These are phyloP conservation scores for Sinosuthora webbiana DNA, from an alignment of 2,113 vertebrate genomes.

Conservation along the genomic window DNA sequence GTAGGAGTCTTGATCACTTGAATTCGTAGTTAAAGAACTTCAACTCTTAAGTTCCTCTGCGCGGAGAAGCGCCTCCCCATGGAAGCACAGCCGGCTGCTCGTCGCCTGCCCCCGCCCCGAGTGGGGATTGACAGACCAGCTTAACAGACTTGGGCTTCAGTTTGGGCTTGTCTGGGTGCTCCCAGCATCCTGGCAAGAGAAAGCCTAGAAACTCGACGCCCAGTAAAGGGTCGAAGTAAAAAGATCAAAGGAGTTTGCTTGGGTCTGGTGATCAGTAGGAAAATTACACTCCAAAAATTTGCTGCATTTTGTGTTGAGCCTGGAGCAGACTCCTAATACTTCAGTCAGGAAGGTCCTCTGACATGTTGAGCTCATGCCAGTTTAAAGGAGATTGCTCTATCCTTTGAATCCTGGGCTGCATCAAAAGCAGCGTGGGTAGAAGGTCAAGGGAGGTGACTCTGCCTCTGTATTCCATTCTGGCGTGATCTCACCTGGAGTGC, in stretches of 20 bases:
- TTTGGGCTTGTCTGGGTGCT: accelerated
- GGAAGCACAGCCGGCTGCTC: not conserved
- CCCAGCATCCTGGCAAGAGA: not conserved
- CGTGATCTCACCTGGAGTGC: not conserved
- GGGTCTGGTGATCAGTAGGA: not conserved
- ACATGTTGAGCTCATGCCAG: accelerated
- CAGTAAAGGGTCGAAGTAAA: not conserved
- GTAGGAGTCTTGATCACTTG: too few species aligned
- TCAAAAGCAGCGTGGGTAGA: not conserved
- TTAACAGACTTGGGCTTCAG: accelerated
- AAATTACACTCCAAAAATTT: accelerated
- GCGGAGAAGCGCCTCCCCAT: not conserved
- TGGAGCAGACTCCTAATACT: accelerated
- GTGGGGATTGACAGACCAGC: too few species aligned
- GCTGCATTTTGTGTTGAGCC: not conserved
- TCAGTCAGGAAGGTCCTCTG: not conserved
- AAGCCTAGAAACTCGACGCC: not conserved
- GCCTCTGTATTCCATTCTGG: not conserved
- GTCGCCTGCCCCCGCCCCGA: accelerated
- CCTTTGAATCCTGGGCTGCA: not conserved
- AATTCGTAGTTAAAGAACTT: not conserved
- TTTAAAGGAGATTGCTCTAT: not conserved
- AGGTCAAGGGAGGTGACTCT: not conserved
- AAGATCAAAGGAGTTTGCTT: not conserved
- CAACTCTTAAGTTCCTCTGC: accelerated